A percentile compares a stretch with the other conserved stretches of the same genome.
phyloP scores from a whole-genome alignment of 35 echinoderm and acorn worm genomes.

The Apostichopus japonicus region DNA sequence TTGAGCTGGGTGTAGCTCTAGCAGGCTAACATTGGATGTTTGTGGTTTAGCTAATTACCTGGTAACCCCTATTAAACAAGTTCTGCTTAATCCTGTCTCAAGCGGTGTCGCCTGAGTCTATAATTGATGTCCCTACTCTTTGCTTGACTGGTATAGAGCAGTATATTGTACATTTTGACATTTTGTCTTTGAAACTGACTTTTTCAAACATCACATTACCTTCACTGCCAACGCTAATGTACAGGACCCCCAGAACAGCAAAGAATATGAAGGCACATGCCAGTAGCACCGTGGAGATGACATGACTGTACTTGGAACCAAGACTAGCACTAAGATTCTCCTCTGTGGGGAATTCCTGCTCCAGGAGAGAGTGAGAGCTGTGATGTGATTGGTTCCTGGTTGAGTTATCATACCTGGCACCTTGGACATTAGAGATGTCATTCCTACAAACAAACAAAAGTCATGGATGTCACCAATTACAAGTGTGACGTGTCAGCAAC shows the following conservation, averaged over 20 bases:
- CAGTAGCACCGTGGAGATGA: constrained; percentile 67
- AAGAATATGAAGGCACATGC: constrained; percentile 77
- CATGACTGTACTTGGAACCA: constrained; percentile 62
- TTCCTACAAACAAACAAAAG: neutral
- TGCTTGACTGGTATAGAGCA: neutral
- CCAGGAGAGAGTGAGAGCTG: constrained; percentile 21
- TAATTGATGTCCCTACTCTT: no score
- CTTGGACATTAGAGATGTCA: neutral
- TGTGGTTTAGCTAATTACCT: no score
- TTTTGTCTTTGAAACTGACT: neutral
- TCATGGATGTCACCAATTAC: no score
- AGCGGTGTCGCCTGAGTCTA: no score
- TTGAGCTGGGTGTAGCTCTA: no score
- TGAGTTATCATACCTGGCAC: neutral
- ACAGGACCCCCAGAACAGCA: constrained; percentile 61
- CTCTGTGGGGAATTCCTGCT: constrained; percentile 71
- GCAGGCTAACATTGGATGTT: no score
- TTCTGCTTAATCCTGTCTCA: no score
- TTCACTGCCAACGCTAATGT: constrained; percentile 63
- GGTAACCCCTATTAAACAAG: no score
- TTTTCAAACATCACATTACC: neutral
- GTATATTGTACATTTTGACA: neutral
- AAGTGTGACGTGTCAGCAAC: no score
- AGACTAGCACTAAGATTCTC: constrained; percentile 65
- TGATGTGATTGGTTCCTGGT: neutral